Evolutionary conservation across 2,113 vertebrate genomes (phyloP).

Genomic region (Lucifuga dentata): DNA sequence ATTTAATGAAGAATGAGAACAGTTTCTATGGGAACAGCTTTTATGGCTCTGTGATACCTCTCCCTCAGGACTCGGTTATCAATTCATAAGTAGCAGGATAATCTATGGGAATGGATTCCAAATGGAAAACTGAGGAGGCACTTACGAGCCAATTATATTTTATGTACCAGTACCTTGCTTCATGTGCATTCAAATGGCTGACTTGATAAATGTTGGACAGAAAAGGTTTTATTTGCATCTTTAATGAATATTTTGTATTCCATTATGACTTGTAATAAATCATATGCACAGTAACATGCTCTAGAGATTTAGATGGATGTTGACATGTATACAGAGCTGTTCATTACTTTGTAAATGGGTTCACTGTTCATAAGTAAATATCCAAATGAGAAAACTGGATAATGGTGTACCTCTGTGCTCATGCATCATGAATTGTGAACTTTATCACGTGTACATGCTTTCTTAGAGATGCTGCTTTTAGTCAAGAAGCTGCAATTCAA

Average conservation of each 20-base stretch:
- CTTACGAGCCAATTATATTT: conserved; percentile 17
- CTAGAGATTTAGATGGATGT: conserved; percentile 26
- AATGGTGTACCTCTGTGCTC: conserved; percentile 2
- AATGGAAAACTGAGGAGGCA: conserved; percentile 19
- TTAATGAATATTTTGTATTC: conserved; percentile 39
- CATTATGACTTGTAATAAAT: conserved; percentile 26
- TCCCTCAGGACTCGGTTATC: conserved; percentile 8
- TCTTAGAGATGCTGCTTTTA: neutral
- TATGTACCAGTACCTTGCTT: neutral
- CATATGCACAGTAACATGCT: neutral
- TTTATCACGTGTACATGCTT: neutral
- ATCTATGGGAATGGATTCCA: conserved; percentile 16
- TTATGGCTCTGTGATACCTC: conserved; percentile 3
- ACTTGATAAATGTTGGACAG: conserved; percentile 20
- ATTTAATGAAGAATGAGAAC: conserved; percentile 29
- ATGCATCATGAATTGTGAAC: conserved; percentile 4
- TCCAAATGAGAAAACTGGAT: conserved; percentile 18
- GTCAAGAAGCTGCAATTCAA: neutral
- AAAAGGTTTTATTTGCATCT: conserved; percentile 29
- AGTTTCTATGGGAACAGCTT: conserved; percentile 57
- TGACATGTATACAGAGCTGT: conserved; percentile 31
- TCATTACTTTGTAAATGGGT: conserved; percentile 43
- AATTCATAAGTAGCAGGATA: conserved; percentile 16
- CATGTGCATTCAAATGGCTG: conserved; percentile 17
- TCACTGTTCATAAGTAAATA: conserved; percentile 21